These are phyloP conservation scores for Yponomeuta cagnagella DNA, from an alignment of 2,888 invertebrate genomes.

Conservation along the genomic window DNA sequence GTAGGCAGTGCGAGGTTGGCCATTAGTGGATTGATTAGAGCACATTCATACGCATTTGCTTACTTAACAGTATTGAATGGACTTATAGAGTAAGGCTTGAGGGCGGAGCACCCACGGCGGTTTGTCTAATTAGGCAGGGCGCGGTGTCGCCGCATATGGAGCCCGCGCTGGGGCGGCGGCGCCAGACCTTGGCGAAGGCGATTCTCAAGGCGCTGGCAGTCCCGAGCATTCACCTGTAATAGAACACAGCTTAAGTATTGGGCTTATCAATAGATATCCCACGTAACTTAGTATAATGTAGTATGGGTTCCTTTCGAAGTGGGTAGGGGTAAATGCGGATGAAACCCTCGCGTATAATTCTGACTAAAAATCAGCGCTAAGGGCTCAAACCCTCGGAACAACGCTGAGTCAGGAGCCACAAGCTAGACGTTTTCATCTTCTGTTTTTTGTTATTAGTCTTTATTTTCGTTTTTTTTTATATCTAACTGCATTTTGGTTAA, in stretches of 20 bases:
- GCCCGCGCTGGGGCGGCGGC: constrained; percentile 42
- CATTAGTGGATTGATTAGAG: constrained; percentile 34
- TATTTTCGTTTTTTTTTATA: too few relatives aligned
- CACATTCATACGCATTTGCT: constrained; percentile 35
- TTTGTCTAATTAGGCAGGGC: constrained; percentile 59
- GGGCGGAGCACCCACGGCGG: constrained; percentile 65
- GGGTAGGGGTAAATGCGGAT: too few relatives aligned
- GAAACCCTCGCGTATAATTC: too few relatives aligned
- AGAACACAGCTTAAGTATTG: not conserved
- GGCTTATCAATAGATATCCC: too few relatives aligned
- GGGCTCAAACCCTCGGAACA: too few relatives aligned
- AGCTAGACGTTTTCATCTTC: too few relatives aligned
- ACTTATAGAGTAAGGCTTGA: constrained; percentile 49
- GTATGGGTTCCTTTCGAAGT: too few relatives aligned
- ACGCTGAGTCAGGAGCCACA: too few relatives aligned
- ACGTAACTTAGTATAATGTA: too few relatives aligned
- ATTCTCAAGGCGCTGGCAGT: not conserved
- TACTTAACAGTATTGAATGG: constrained; percentile 33
- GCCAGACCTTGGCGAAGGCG: constrained; percentile 58
- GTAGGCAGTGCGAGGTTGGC: constrained; percentile 26
- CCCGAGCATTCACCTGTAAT: not conserved
- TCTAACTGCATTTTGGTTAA: too few relatives aligned
- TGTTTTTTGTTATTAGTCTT: too few relatives aligned
- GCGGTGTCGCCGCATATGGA: constrained; percentile 55
- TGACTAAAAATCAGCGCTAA: too few relatives aligned